Percentiles rank a stretch among this genome's conserved stretches.
Conservation (phyloP, 2,113 vertebrate species). For the Entomyzon cyanotis region DNA sequence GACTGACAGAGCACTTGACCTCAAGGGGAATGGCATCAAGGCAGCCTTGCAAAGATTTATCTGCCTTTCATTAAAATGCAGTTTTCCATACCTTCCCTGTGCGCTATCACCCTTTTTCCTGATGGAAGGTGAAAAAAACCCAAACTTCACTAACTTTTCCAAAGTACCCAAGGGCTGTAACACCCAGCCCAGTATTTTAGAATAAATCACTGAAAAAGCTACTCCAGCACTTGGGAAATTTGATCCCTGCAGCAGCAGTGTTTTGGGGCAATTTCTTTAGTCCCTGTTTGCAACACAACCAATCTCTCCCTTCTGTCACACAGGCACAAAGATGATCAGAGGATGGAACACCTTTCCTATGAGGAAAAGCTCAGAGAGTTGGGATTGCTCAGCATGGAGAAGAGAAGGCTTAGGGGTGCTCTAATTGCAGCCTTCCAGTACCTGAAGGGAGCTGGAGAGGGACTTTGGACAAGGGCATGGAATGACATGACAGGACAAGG, state of each 20-base stretch:
- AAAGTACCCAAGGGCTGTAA: not conserved
- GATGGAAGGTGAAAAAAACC: not conserved
- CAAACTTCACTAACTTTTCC: not conserved
- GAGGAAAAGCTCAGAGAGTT: not conserved
- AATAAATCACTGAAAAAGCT: not conserved
- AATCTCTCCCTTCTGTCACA: not conserved
- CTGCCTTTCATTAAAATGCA: not conserved
- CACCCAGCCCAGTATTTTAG: not conserved
- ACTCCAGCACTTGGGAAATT: not conserved
- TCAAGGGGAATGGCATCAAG: not conserved
- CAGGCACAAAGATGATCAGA: rapidly evolving
- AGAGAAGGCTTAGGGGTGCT: not conserved
- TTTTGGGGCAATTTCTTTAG: not conserved
- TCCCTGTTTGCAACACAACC: not conserved
- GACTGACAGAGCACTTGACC: not conserved
- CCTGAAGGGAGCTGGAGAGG: not conserved
- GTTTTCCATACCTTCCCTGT: not conserved
- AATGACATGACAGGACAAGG: not conserved
- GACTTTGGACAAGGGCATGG: not conserved
- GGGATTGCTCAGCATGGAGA: not conserved
- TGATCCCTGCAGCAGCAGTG: not conserved
- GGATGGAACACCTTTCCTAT: not conserved
- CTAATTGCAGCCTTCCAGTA: not conserved
- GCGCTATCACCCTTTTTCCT: not conserved
- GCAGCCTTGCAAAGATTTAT: not conserved